Conservation (phyloP, 1,140 invertebrate genomes). For the Neelides sp. region DNA sequence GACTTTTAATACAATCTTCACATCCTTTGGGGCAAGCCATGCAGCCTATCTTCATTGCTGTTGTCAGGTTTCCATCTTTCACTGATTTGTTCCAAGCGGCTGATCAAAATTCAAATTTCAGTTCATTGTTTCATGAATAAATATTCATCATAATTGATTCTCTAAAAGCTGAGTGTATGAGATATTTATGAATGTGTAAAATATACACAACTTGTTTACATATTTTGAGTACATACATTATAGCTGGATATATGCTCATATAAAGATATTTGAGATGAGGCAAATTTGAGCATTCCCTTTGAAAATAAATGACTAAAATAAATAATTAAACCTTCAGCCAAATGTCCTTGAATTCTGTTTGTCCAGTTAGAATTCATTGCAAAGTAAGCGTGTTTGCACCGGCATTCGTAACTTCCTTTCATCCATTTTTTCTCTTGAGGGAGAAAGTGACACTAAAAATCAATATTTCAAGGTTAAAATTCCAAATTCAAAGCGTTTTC, state of each 20-base stretch:
- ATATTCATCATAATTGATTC: neutral
- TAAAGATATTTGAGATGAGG: too few species aligned
- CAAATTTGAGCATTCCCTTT: too few species aligned
- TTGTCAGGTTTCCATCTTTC: too few species aligned
- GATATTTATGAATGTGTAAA: too few species aligned
- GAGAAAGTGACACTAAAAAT: slow-evolving; percentile 24
- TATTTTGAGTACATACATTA: too few species aligned
- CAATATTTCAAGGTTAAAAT: too few species aligned
- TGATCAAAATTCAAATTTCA: slow-evolving; percentile 5
- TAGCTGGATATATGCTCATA: too few species aligned
- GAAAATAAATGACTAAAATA: too few species aligned
- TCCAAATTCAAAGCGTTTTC: too few species aligned
- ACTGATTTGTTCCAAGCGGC: slow-evolving; percentile 17
- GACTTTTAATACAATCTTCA: slow-evolving; percentile 19
- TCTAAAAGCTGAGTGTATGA: neutral
- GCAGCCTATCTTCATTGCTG: slow-evolving; percentile 12
- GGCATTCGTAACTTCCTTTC: slow-evolving; percentile 26
- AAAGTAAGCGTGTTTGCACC: slow-evolving; percentile 12
- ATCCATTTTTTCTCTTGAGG: slow-evolving; percentile 12
- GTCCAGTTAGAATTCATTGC: slow-evolving; percentile 13
- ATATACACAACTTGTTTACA: too few species aligned
- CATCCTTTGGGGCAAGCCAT: slow-evolving; percentile 23
- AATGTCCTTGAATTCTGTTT: slow-evolving; percentile 13
- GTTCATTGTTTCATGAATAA: neutral
- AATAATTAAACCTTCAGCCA: slow-evolving; percentile 13